phyloP scores from a whole-genome alignment of 2,113 vertebrate genomes.

The Eublepharis macularius region DNA sequence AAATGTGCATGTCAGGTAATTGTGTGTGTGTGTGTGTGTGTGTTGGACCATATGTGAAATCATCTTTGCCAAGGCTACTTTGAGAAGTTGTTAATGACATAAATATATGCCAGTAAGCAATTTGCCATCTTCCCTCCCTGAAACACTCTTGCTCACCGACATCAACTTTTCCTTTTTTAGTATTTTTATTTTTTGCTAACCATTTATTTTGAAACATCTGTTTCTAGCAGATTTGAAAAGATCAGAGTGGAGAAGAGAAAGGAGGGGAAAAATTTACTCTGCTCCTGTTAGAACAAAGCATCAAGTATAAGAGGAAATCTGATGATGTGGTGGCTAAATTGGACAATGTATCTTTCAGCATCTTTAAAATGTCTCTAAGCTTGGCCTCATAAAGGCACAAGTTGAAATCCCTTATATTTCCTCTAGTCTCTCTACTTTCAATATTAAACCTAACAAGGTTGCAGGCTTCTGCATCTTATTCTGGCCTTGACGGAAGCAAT shows the following conservation, averaged over 20 bases:
- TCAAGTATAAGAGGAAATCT: not conserved
- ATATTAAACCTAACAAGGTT: not conserved
- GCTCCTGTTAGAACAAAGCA: not conserved
- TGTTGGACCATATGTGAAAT: constrained; percentile 6
- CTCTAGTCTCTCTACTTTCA: not conserved
- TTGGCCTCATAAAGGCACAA: not conserved
- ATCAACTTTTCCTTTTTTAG: not conserved
- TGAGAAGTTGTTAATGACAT: constrained; percentile 28
- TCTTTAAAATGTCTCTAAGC: not conserved
- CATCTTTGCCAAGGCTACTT: constrained; percentile 20
- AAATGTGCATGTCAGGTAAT: constrained; percentile 32
- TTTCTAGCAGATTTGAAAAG: constrained; percentile 24
- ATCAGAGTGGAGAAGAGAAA: not conserved
- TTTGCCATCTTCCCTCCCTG: not conserved
- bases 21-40: not conserved
- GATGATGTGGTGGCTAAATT: not conserved
- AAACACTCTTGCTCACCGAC: not conserved
- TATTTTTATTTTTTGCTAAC: constrained; percentile 31
- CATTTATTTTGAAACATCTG: constrained; percentile 46
- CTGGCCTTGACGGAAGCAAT: too few species aligned
- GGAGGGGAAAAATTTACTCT: not conserved
- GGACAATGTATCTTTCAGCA: not conserved
- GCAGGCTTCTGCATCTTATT: not conserved
- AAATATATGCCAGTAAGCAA: constrained; percentile 34
- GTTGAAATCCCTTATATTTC: not conserved